Base-by-base conservation (phyloP, 2,113 vertebrate species). In the Gallinago paraguaiae region DNA sequence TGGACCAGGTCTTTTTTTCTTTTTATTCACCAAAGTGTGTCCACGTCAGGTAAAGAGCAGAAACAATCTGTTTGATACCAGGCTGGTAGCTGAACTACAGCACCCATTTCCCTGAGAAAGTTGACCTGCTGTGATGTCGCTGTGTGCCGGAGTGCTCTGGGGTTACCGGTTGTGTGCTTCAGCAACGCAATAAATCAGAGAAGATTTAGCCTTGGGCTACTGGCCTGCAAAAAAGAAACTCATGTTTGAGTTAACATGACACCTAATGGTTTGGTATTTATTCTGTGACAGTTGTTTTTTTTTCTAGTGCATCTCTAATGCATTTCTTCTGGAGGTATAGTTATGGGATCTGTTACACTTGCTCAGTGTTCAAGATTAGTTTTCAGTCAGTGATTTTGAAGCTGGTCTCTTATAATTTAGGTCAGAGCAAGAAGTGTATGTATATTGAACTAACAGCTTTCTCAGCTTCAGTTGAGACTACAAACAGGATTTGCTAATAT, bases 321-420 rank as follows among this genome's bases (percentile, higher is more conserved):
- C 45, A 35, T 87, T 92, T 80, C 48, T 95, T 94, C 71, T 71
- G 94, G 92, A 93, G n/a, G 45, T 92, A 39, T 65, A 84, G 80
- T 94, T 92, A 68, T 57, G 93, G 77, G 89, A 92, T 89, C 57
- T 96, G 82, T 92, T 96, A 86, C 74, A 71, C 33, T 53, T 95
- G 79, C 96, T 97, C 88, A 80, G 48, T 95, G 79, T 94, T 96
- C 92, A 96, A 96, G 97, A 97, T 96, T 93, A 84, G 87, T 96
- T 96, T 96, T 81, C 76, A 92, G 69, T 91, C 79, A 80, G 93
- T 95, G 76, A 39, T 95, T 95, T 96, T 95, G 90, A 98, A 97
- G 84, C 53, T 88, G 86, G 92, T 97, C 81, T 92, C 95, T 94
- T 96, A 57, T 80, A 96, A 97, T 97, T 97, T 96, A 95, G 95